Base-by-base conservation (phyloP, 2,113 vertebrate species). In the Tretioscincus oriximinensis region DNA sequence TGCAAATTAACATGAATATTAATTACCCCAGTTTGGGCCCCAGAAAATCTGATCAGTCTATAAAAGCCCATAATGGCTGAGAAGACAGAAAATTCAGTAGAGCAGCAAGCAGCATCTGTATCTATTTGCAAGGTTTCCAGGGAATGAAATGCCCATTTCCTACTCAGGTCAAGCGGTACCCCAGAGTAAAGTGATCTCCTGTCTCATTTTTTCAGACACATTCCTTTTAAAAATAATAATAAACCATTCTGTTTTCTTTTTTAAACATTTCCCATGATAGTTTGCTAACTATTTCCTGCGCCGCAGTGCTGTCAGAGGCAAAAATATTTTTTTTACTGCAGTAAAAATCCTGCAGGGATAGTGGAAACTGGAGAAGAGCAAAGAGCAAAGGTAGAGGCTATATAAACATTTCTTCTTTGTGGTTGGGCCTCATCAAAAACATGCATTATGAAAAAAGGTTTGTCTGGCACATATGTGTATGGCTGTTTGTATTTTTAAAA, bases 141-240 rank as follows among this genome's bases (percentile, higher is more conserved):
- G 75, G 74, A 28, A 61, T 9, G 0, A 5, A 1, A 0, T 61
- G 81, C 81, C 85, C 77, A 79, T 85, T 10, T 21, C 82, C 74
- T 70, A 14, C 81, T 88, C 92, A 73, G 78, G 84, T 69, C 1
- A 3, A 81, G 81, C 88, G 71, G 84, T 76, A 69, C 74, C 88
- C 68, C 41, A 0, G 2, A 85, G 87, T 84, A 85, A 85, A 84
- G 82, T 90, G 91, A 94, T 92, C 93, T 88, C 91, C 85, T n/a
- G 29, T 88, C 90, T 92, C 86, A 87, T 75, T 58, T 88, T 91
- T 88, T 82, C 77, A 81, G 91, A 90, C 86, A 90, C 93, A 95
- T 95, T 95, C 94, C 89, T 95, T 86, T 86, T 86, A 85, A 89
- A 89, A 94, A 93, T 88, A 96, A 95, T 92, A 95, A 95, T 91